phyloP scores from a whole-genome alignment of 2,113 vertebrate genomes.

The Todiramphus chloris region DNA sequence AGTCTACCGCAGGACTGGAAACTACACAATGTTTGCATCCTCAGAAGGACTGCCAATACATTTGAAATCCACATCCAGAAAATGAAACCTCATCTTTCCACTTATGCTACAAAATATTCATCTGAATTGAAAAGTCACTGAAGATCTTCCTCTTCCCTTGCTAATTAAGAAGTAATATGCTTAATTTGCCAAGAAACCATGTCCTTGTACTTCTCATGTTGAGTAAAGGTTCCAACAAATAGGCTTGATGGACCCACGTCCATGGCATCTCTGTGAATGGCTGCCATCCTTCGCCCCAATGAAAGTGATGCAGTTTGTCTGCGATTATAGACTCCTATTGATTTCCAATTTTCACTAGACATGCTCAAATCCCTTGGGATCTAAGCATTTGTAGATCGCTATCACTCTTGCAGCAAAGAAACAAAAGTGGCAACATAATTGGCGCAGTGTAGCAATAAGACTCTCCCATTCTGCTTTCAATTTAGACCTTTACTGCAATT shows the following conservation, averaged over 20 bases:
- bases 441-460: conserved; percentile 71
- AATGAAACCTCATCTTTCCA: background rate
- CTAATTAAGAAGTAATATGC: conserved; percentile 32
- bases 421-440: conserved; percentile 75
- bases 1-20: conserved; percentile 30
- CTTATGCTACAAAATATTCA: background rate
- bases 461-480: conserved; percentile 78
- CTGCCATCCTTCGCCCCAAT: conserved; percentile 72
- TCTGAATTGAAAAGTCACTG: conserved; percentile 14
- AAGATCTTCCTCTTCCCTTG: background rate
- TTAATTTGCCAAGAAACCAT: conserved; percentile 15
- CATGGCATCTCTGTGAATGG: conserved; percentile 30
- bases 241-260: background rate
- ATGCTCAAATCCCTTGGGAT: conserved; percentile 70
- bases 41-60: background rate
- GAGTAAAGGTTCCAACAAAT: conserved; percentile 41
- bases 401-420: conserved; percentile 76
- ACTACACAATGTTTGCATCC: background rate
- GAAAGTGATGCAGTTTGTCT: conserved; percentile 77
- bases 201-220: conserved; percentile 14
- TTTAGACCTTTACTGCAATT: conserved; percentile 81
- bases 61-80: conserved; percentile 22
- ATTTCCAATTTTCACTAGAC: conserved; percentile 83
- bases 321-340: conserved; percentile 84
- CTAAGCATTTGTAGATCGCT: conserved; percentile 69